These are phyloP conservation scores for Leptinotarsa juncta DNA, from an alignment of 2,888 invertebrate genomes.

Conservation along the genomic window DNA sequence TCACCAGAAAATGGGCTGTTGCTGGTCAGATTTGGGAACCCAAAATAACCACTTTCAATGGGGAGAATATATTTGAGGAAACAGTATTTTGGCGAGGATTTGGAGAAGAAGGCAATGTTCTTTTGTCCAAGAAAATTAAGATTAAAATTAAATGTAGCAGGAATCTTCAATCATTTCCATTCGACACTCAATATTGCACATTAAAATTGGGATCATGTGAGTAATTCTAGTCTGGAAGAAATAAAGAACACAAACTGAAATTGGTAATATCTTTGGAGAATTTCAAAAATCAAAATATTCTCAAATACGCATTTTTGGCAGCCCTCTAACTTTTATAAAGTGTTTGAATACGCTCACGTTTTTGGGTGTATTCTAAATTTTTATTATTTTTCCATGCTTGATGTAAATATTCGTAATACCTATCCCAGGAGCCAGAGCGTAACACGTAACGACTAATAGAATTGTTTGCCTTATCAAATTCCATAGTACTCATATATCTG, in stretches of 20 bases:
- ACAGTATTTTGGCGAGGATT: slow-evolving; percentile 57
- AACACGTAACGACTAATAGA: no score
- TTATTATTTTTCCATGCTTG: no score
- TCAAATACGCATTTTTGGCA: no score
- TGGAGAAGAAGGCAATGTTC: slow-evolving; percentile 52
- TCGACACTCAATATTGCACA: slow-evolving; percentile 55
- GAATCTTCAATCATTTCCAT: slow-evolving; percentile 53
- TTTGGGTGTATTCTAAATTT: no score
- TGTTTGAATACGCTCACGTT: no score
- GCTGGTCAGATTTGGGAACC: slow-evolving; percentile 58
- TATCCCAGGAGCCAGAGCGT: no score
- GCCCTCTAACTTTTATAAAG: no score
- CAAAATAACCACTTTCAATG: slow-evolving; percentile 52
- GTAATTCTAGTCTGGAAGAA: slow-evolving; percentile 21
- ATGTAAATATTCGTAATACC: no score
- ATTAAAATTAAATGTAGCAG: slow-evolving; percentile 48
- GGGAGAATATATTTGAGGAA: slow-evolving; percentile 49
- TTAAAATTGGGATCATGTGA: slow-evolving; percentile 58
- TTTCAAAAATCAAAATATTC: no score
- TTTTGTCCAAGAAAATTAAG: slow-evolving; percentile 53
- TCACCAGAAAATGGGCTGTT: slow-evolving; percentile 54
- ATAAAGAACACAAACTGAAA: not conserved
- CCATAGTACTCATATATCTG: no score
- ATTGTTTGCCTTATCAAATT: no score
- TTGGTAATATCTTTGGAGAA: not conserved